Base-by-base conservation (phyloP, 2,888 invertebrate species). In the Oscheius sp. region DNA sequence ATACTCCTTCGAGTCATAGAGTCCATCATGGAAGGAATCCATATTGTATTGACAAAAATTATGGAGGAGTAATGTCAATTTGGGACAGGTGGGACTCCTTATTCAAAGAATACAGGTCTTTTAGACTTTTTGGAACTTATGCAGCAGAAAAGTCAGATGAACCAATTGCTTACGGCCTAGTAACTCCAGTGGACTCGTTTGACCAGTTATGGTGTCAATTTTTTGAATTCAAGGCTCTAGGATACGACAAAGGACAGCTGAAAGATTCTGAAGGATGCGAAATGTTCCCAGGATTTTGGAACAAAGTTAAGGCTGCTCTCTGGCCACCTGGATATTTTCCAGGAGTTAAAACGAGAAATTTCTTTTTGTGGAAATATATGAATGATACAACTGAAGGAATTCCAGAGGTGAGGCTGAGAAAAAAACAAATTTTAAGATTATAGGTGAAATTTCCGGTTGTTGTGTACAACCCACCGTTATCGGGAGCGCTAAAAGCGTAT, bases 321-420 rank as follows among this genome's bases (percentile, higher is more conserved):
- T 92, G 92, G 88, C 94, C 94, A 0, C 94, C 94, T 0, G 93
- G 93, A 80, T 94, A 93, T 93, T 89, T 90, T 75, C 93, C 93
- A 0, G 93, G 93, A 0, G 48, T 63, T 2, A 27, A 37, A 17
- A 76, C 75, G 0, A 75, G 71, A 29, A 29, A 34, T 42, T 76
- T 71, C 73, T 71, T 76, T 57, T 55, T 64, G 23, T 90, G 90
- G 58, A 0, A 88, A 65, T 31, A 37, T 37, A 71, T 93, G 74
- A 90, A 92, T 0, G 94, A 94, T 12, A 89, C 91, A n/a, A 91
- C 91, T 55, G 91, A 91, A 65, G 90, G 91, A 82, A 92, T 93
- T 87, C 89, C 92, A 52, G 91, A 93, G 82, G 93, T 72, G 2
- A 20, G 33, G 29, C 12, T n/a, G n/a, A n/a, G n/a, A n/a, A n/a